Base-by-base conservation (phyloP, 1,140 invertebrate species). In the Ooceraea biroi region DNA sequence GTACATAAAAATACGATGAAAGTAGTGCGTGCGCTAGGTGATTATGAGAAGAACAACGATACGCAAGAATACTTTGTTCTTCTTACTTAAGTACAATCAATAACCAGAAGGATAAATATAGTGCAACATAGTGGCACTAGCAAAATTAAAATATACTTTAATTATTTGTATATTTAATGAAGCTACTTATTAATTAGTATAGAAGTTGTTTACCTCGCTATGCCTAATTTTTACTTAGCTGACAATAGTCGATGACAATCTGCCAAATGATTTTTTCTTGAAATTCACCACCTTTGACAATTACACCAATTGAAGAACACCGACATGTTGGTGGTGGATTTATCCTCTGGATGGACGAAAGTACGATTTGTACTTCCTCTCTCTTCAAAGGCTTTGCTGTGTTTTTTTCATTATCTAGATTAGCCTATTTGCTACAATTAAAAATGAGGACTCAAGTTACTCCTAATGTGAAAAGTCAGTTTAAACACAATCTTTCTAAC, bases 341-440 rank as follows among this genome's bases (percentile, higher is more conserved):
- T 77, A 72, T 87, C 83, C 86, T 85, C 77, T 44, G 69, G 69
- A 72, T 41, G 41, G 71, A 0, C 52, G 68, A 88, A 88, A 88
- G 86, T 88, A 88, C 71, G 52, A 88, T 73, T 78, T 55, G 76
- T 88, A 88, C 86, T 85, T 88, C 83, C 76, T 71, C 83, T 89
- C 68, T 89, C 85, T 78, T 87, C 85, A 63, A 80, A 89, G 88
- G 89, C 83, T 85, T 89, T 90, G 88, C 88, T 90, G 88, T 89
- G 85, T 89, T 87, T 89, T 88, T 89, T 90, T 90, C 88, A 90
- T 90, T 90, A 90, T 89, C 88, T 90, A 90, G 88, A 89, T 89
- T 90, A 90, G 88, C 77, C 88, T 90, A 90, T 90, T 87, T 90
- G 85, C 88, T 90, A 90, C 63, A 90, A 90, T 90, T 90, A 85